Percentiles rank a stretch among this genome's conserved stretches.
These are phyloP conservation scores for Eretmocerus hayati DNA, from an alignment of 2,888 invertebrate species.

Conservation along the genomic window DNA sequence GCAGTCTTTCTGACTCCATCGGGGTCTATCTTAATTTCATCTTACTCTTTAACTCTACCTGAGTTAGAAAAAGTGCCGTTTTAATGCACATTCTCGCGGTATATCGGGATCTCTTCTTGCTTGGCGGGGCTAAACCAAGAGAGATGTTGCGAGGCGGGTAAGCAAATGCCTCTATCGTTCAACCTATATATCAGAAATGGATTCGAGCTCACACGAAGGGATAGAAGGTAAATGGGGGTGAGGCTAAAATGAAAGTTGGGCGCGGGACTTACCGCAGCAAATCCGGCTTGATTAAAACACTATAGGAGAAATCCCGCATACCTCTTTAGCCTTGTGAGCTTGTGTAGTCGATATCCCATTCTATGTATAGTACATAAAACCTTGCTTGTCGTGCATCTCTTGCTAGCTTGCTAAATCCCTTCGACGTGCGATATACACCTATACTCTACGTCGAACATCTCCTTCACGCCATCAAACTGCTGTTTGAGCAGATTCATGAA, in stretches of 20 bases:
- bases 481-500: too few species aligned
- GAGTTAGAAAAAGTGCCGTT: conserved; percentile 35
- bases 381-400: too few species aligned
- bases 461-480: too few species aligned
- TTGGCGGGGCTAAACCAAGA: conserved; percentile 19
- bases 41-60: too few species aligned
- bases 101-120: conserved; percentile 33
- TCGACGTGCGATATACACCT: too few species aligned
- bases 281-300: conserved; percentile 49
- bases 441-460: too few species aligned
- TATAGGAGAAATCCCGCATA: conserved; percentile 43
- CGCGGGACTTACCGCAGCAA: conserved; percentile 46
- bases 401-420: too few species aligned
- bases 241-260: conserved; percentile 47
- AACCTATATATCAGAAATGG: conserved; percentile 11
- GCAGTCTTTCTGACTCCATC: too few species aligned
- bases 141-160: conserved; percentile 17
- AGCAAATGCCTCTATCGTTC: conserved; percentile 6
- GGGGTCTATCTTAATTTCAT: too few species aligned
- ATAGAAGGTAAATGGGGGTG: conserved; percentile 12
- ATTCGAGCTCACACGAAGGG: conserved; percentile 14
- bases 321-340: conserved; percentile 34
- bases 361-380: too few species aligned
- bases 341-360: too few species aligned
- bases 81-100: conserved; percentile 35